These are phyloP conservation scores for Melozone crissalis DNA, from an alignment of 2,113 vertebrate species.

Conservation along the genomic window DNA sequence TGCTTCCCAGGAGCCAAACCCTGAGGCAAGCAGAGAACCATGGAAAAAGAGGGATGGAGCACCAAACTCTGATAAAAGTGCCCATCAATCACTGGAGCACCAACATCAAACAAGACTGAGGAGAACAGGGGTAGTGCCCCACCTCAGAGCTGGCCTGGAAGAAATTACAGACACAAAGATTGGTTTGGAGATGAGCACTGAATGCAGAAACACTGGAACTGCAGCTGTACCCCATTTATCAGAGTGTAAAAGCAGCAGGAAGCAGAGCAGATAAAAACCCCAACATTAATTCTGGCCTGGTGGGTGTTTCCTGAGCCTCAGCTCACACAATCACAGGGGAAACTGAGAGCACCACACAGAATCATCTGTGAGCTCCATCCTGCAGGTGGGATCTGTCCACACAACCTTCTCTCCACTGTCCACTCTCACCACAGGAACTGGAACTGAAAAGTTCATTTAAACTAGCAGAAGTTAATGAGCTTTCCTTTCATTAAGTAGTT, in stretches of 20 bases:
- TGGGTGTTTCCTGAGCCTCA: neutral
- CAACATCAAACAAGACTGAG: accelerated
- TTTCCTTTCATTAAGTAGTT: neutral
- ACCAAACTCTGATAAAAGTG: neutral
- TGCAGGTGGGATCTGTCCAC: neutral
- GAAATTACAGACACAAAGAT: neutral
- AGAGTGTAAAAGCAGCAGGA: neutral
- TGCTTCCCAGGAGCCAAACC: neutral
- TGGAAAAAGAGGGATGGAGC: neutral
- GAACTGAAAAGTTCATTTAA: neutral
- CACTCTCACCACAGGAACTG: too few relatives aligned
- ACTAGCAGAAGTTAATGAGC: neutral
- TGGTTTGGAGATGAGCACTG: neutral
- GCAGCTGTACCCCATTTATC: neutral
- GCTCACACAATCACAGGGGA: neutral
- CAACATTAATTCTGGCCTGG: accelerated
- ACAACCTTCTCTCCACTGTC: neutral
- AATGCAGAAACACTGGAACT: neutral
- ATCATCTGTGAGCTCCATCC: neutral
- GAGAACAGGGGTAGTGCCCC: neutral
- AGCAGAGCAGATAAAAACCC: neutral
- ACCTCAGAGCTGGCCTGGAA: neutral
- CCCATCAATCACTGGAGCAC: neutral
- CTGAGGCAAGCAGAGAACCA: neutral
- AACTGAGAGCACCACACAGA: neutral